Evolutionary conservation across 2,797 vertebrate genomes (phyloP).

Genomic region (Todus mexicanus): DNA sequence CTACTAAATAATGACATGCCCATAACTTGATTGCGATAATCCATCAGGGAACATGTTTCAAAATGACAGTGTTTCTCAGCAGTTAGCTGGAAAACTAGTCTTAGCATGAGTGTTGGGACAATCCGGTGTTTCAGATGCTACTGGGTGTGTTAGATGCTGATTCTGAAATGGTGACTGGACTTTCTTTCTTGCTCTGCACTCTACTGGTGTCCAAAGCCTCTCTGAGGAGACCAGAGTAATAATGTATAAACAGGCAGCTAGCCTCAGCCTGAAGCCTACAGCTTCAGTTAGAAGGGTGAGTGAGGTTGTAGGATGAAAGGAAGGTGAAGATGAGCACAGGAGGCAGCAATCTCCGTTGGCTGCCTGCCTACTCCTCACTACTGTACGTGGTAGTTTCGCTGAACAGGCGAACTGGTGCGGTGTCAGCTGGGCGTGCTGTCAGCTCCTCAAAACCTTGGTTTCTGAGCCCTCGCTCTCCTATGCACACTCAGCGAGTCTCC

Average conservation of each 20-base stretch:
- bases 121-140: neutral
- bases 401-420: neutral
- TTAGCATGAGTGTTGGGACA: neutral
- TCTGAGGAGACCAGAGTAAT: neutral
- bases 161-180: neutral
- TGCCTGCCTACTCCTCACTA: neutral
- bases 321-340: neutral
- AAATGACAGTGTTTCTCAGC: neutral
- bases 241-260: neutral
- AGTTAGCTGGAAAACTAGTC: neutral
- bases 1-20: neutral
- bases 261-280: neutral
- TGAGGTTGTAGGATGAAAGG: neutral
- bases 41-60: neutral
- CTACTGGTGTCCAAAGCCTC: neutral
- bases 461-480: neutral
- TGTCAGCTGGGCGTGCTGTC: neutral
- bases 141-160: neutral
- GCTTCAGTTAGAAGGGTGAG: neutral
- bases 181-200: neutral
- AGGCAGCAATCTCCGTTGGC: neutral
- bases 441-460: slow-evolving; percentile 4
- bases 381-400: neutral
- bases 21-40: neutral
- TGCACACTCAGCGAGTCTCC: slow-evolving; percentile 29